A percentile compares a stretch with the other conserved stretches of the same genome.
phyloP scores from a whole-genome alignment of 2,113 vertebrate genomes.

The Rutilus rutilus region DNA sequence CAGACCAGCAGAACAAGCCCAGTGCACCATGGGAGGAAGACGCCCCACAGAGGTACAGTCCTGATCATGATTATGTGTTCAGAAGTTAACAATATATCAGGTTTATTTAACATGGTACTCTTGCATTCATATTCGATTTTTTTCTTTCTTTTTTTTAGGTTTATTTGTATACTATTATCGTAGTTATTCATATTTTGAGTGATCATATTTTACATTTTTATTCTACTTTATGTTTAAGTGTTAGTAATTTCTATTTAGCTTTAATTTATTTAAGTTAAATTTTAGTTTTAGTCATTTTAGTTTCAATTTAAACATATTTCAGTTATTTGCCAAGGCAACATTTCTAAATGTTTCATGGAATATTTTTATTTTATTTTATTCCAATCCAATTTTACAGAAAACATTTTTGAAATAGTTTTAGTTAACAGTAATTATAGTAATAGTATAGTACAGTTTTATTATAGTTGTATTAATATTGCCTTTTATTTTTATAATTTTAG shows the following conservation, averaged over 20 bases:
- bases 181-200: background rate
- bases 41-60: slow-evolving; percentile 76
- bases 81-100: background rate
- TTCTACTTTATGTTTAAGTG: background rate
- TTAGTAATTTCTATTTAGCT: background rate
- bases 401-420: too few species aligned
- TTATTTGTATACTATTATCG: background rate
- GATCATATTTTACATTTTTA: background rate
- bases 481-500: too few species aligned
- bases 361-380: too few species aligned
- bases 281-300: too few species aligned
- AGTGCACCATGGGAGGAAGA: slow-evolving; percentile 86
- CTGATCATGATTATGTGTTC: background rate
- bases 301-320: too few species aligned
- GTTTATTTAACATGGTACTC: background rate
- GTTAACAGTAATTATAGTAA: too few species aligned
- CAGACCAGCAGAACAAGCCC: slow-evolving; percentile 77
- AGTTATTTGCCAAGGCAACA: too few species aligned
- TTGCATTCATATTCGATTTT: background rate
- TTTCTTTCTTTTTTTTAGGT: background rate
- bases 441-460: too few species aligned
- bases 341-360: too few species aligned
- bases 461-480: too few species aligned
- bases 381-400: too few species aligned
- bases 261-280: background rate